Conservation (phyloP, 2,888 invertebrate genomes). For the Eupithecia dodoneata region DNA sequence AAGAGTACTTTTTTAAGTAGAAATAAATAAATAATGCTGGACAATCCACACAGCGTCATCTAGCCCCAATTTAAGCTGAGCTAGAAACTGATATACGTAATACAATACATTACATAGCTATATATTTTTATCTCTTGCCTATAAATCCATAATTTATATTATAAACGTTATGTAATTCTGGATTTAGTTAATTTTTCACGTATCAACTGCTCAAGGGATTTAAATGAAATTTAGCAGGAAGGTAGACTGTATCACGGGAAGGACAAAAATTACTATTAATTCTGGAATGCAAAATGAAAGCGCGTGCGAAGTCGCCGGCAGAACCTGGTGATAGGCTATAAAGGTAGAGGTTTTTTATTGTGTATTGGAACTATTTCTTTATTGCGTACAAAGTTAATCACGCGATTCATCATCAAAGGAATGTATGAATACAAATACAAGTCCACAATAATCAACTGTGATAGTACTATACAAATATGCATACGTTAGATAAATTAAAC, state of each 20-base stretch:
- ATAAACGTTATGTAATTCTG: not conserved
- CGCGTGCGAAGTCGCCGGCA: too few relatives aligned
- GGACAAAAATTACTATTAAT: too few relatives aligned
- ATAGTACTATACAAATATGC: not conserved
- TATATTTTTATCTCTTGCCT: not conserved
- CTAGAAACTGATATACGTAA: too few relatives aligned
- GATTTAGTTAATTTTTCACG: not conserved
- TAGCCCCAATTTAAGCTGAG: too few relatives aligned
- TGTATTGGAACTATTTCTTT: not conserved
- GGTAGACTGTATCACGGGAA: not conserved
- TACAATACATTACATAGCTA: too few relatives aligned
- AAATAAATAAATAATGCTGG: too few relatives aligned
- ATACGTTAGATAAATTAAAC: not conserved
- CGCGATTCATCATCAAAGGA: not conserved
- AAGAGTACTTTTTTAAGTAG: not conserved
- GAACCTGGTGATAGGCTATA: not conserved
- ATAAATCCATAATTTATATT: not conserved
- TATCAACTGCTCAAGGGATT: not conserved
- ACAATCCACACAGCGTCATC: too few relatives aligned
- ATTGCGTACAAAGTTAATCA: not conserved
- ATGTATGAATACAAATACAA: not conserved
- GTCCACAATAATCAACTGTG: not conserved
- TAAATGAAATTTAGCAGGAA: not conserved
- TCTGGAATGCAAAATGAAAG: too few relatives aligned
- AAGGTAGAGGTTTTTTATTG: not conserved